A percentile compares a stretch with the other conserved stretches of the same genome.
Conservation (phyloP, 2,113 vertebrate genomes). For the Phylloscopus whistleri region DNA sequence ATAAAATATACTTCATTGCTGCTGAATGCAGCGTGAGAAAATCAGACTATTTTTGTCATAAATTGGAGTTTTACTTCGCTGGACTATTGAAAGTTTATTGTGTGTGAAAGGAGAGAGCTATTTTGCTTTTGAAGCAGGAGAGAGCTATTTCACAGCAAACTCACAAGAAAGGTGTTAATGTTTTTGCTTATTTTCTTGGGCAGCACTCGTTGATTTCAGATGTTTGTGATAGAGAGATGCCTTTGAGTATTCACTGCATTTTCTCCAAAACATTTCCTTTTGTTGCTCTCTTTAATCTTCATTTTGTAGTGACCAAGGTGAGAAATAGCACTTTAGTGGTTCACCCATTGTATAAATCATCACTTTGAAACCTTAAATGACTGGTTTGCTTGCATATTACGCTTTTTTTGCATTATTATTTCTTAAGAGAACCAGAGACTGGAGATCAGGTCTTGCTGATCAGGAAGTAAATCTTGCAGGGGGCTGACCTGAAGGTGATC, state of each 20-base stretch:
- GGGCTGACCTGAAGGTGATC: neutral
- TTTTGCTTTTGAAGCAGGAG: neutral
- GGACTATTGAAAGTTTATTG: constrained; percentile 43
- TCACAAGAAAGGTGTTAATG: neutral
- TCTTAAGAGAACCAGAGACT: neutral
- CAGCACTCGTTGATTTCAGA: neutral
- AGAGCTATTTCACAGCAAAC: neutral
- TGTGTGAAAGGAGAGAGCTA: neutral
- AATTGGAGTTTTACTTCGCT: constrained; percentile 32
- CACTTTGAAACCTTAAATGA: constrained; percentile 7
- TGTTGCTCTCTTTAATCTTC: neutral
- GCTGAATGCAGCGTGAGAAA: constrained; percentile 3
- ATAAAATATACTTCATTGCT: neutral
- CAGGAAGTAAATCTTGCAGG: neutral
- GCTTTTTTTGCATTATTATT: neutral
- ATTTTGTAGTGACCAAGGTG: neutral
- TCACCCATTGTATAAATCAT: neutral
- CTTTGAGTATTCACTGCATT: neutral
- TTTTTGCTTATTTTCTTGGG: neutral
- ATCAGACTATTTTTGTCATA: neutral
- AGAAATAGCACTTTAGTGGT: neutral
- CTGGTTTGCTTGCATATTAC: neutral
- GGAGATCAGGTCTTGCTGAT: neutral
- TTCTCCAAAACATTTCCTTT: neutral
- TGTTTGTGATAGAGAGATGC: neutral